Evolutionary conservation across 2,888 invertebrate genomes (phyloP), one percentile per base, ranked within the genome.

Genomic region (Diogma glabrata): DNA sequence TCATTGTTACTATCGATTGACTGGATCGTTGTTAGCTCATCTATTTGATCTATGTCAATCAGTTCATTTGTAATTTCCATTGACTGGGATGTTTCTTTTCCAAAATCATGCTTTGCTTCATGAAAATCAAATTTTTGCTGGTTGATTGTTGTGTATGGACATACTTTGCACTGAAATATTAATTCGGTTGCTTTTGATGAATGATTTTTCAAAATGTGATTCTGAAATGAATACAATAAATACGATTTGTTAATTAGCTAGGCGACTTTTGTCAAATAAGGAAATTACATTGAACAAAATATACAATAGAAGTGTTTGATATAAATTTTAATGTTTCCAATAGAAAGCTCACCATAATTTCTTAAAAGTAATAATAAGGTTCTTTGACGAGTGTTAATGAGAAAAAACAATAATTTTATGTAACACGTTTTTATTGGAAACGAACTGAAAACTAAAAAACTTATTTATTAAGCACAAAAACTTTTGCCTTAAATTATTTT

Each of bases 181-280:
- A 82, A 73, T 9, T 74, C 73, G 23, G 78, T 73, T 52, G 77
- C 79, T 54, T 77, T 65, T 22, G 79, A 80, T 1, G 87, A 87
- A 67, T 91, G 91, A 62, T 85, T 85, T 50, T 81, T 82, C 59
- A 82, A 78, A 63, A 90, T 73, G 64, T 91, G 90, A 17, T 78
- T 73, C 60, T 69, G 30, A 17, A 59, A n/a, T 24, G 28, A 40
- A 48, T 33, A 16, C 26, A 24, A 46, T 23, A 28, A 28, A 12
- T 28, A 10, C 10, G 28, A n/a, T 28, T n/a, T 12, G 28, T 28
- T 12, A 12, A 3, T 3, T 3, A 10, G 3, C 10, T 28, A 28
- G 10, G 28, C n/a, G 28, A 2, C n/a, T 12, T n/a, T n/a, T n/a
- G n/a, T n/a, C n/a, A n/a, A n/a, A n/a, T n/a, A n/a, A n/a, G n/a